A percentile compares a stretch with the other conserved stretches of the same genome.
Conservation (phyloP, 2,797 vertebrate species). For the Hyperoplus immaculatus region DNA sequence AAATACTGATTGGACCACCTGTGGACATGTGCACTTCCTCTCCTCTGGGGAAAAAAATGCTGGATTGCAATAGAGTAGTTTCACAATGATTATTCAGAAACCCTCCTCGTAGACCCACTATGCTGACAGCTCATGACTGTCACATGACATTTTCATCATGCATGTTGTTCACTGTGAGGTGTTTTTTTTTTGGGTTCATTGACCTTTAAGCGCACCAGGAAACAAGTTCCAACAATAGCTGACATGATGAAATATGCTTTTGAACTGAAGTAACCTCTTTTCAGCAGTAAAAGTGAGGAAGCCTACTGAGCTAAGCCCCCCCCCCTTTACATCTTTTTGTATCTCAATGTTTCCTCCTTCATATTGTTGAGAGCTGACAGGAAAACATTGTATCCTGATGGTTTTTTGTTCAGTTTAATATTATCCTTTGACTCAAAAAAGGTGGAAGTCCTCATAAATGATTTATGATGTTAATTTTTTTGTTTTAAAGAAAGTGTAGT, state of each 20-base stretch:
- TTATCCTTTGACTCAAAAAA: conserved; percentile 9
- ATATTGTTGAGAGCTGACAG: conserved; percentile 1
- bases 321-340: not conserved
- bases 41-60: conserved; percentile 2
- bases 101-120: not conserved
- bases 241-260: conserved; percentile 51
- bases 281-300: conserved; percentile 47
- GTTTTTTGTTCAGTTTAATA: not conserved
- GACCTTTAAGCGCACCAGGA: conserved; percentile 48
- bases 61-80: not conserved
- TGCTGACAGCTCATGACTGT: conserved; percentile 27
- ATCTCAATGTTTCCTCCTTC: not conserved
- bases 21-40: not conserved
- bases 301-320: not conserved
- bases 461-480: conserved; percentile 2
- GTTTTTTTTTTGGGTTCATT: conserved; percentile 63
- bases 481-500: not conserved
- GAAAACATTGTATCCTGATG: not conserved
- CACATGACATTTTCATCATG: conserved; percentile 45
- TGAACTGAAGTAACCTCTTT: conserved; percentile 73
- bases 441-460: not conserved
- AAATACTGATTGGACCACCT: conserved; percentile 16
- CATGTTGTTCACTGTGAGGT: conserved; percentile 36
- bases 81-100: conserved; percentile 18
- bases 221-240: conserved; percentile 50